Conservation (phyloP, 1,140 invertebrate species). For the Nasonia vitripennis region DNA sequence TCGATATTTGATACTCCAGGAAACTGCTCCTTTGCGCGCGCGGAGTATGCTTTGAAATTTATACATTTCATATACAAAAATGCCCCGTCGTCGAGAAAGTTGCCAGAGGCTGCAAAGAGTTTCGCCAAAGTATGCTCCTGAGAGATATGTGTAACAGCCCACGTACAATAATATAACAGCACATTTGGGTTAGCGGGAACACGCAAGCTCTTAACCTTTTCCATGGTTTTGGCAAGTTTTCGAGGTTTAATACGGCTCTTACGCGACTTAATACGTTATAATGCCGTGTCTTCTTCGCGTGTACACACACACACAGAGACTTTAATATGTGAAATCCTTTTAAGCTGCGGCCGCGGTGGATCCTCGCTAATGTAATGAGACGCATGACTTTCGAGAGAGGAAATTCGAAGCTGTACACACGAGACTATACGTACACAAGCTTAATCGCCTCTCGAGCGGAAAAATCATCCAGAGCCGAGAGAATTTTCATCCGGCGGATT, state of each 20-base stretch:
- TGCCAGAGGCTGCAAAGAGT: no score
- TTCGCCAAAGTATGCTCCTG: no score
- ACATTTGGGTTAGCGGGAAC: neutral
- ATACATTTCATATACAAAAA: neutral
- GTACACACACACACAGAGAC: neutral
- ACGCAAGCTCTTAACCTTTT: neutral
- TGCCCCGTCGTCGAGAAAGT: no score
- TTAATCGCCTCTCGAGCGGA: neutral
- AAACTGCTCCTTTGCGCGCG: neutral
- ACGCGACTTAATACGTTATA: neutral
- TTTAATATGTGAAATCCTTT: constrained; percentile 1
- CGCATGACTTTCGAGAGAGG: neutral
- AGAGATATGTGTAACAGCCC: neutral
- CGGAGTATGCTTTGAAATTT: neutral
- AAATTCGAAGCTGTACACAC: neutral
- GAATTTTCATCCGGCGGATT: neutral
- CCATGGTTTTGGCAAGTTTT: neutral
- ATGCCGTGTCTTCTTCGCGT: neutral
- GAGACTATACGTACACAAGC: neutral
- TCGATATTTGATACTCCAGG: neutral
- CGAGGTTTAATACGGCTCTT: neutral
- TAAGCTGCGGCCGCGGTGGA: neutral
- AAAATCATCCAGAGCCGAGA: neutral
- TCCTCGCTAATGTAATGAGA: neutral
- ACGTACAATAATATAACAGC: neutral